These are phyloP conservation scores for Chirona hameri DNA, from an alignment of 2,888 invertebrate genomes.

Conservation along the genomic window DNA sequence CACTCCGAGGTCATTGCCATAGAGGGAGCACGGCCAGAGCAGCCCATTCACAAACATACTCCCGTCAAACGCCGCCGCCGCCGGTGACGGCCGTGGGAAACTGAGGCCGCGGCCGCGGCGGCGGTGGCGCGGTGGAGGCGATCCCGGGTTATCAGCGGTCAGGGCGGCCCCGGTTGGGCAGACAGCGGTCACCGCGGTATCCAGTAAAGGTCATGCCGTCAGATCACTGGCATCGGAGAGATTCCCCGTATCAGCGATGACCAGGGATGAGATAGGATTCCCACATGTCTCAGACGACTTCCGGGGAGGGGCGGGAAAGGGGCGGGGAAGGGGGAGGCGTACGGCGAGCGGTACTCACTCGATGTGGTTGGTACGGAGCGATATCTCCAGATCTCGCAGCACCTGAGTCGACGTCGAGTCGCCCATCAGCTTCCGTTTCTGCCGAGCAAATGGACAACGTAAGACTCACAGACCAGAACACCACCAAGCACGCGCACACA, in stretches of 20 bases:
- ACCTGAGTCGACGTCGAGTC: conserved; percentile 98
- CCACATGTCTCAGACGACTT: no score
- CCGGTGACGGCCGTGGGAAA: not conserved
- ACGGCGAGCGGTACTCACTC: conserved; percentile 65
- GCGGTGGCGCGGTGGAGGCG: no score
- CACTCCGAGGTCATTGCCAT: not conserved
- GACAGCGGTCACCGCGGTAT: no score
- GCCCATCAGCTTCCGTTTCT: conserved; percentile 96
- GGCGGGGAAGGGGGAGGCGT: not conserved
- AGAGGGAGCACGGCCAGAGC: not conserved
- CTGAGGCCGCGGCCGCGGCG: not conserved
- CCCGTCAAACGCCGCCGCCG: not conserved
- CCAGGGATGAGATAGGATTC: no score
- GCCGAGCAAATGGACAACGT: conserved; percentile 45
- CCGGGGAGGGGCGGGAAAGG: no score
- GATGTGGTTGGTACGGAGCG: conserved; percentile 96
- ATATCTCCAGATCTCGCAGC: conserved; percentile 95
- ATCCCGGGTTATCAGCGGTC: not conserved
- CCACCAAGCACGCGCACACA: conserved; percentile 44
- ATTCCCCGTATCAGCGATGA: not conserved
- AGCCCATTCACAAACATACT: not conserved
- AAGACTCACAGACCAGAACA: not conserved
- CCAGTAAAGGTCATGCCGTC: not conserved
- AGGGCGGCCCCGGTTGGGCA: not conserved
- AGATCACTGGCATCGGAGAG: not conserved